A percentile compares a stretch with the other conserved stretches of the same genome.
Evolutionary conservation across 2,113 vertebrate species (phyloP).

Genomic region (Ameiurus melas): DNA sequence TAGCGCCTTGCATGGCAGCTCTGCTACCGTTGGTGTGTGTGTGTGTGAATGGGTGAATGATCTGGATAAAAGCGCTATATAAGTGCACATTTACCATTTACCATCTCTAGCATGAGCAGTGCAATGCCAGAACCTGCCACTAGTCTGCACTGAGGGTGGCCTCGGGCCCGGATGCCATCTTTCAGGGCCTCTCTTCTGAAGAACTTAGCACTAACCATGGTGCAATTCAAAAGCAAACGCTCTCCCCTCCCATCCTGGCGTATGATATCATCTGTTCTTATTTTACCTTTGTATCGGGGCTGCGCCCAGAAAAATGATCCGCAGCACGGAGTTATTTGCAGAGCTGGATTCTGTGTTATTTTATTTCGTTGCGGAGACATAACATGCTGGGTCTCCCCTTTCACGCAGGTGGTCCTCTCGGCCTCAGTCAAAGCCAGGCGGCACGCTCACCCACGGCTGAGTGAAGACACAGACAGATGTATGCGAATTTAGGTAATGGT

Average conservation of each 20-base stretch:
- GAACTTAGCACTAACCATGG: background rate
- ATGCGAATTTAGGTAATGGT: constrained; percentile 77
- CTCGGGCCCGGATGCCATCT: constrained; percentile 5
- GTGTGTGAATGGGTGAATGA: too few relatives aligned
- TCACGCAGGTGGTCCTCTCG: constrained; percentile 76
- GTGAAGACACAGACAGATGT: constrained; percentile 68
- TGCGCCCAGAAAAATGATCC: constrained; percentile 77
- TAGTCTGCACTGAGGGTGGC: constrained; percentile 13
- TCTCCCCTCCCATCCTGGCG: constrained; percentile 49
- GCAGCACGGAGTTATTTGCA: constrained; percentile 78
- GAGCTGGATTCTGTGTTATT: constrained; percentile 82
- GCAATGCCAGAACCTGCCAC: constrained; percentile 12
- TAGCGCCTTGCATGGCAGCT: too few relatives aligned
- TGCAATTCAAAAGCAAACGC: constrained; percentile 16
- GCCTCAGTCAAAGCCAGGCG: constrained; percentile 62
- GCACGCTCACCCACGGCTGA: constrained; percentile 38
- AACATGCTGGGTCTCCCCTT: constrained; percentile 80
- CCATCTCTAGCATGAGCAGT: background rate
- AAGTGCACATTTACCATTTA: too few relatives aligned
- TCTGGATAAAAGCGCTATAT: too few relatives aligned
- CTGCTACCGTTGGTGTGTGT: too few relatives aligned
- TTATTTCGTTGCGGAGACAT: constrained; percentile 80
- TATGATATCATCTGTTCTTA: constrained; percentile 81
- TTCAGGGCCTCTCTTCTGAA: constrained; percentile 7
- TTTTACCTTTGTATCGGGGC: constrained; percentile 77